phyloP scores from a whole-genome alignment of 2,113 vertebrate genomes.

The Excalfactoria chinensis region DNA sequence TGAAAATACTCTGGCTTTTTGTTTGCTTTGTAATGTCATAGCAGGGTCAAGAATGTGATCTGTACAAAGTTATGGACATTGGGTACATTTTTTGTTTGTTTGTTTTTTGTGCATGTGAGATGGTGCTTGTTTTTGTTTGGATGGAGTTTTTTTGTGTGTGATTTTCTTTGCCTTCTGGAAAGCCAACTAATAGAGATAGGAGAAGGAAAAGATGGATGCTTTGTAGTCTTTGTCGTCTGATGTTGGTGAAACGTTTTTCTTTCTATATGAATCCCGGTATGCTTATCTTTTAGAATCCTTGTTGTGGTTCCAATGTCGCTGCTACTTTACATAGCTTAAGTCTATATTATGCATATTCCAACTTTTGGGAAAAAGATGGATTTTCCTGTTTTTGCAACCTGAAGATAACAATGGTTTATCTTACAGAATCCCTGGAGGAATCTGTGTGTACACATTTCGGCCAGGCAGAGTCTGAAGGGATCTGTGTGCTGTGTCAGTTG shows the following conservation, averaged over 20 bases:
- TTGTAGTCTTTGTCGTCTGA: not conserved
- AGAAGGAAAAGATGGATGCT: not conserved
- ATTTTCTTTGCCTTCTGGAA: not conserved
- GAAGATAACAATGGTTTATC: not conserved
- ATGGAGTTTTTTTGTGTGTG: not conserved
- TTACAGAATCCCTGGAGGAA: not conserved
- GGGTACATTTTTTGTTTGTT: not conserved
- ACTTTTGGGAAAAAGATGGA: not conserved
- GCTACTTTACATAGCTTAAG: not conserved
- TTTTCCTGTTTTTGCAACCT: not conserved
- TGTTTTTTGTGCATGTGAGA: too few relatives aligned
- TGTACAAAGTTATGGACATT: constrained; percentile 9
- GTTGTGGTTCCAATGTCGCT: not conserved
- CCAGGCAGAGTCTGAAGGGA: not conserved
- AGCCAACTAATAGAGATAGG: not conserved
- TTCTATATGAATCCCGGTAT: not conserved
- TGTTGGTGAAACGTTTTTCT: not conserved
- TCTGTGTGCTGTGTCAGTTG: not conserved
- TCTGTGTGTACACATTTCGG: not conserved
- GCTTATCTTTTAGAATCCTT: not conserved
- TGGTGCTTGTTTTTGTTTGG: not conserved
- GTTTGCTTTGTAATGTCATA: constrained; percentile 69
- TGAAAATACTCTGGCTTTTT: constrained; percentile 57
- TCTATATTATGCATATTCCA: not conserved
- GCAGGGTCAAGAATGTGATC: constrained; percentile 58